Conservation (phyloP, 2,888 invertebrate genomes). For the Ametastegia equiseti region DNA sequence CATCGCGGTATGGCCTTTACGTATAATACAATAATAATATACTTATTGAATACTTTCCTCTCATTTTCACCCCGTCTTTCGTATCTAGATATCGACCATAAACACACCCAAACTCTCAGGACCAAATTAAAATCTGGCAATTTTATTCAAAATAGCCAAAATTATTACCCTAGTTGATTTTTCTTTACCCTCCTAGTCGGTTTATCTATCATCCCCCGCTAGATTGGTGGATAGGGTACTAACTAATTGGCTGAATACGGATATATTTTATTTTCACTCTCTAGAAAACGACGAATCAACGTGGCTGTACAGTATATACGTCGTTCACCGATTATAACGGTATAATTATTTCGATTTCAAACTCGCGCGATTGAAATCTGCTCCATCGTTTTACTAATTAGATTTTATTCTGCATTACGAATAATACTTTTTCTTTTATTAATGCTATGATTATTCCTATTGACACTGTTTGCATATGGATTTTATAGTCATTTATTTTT, state of each 20-base stretch:
- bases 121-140: conserved; percentile 27
- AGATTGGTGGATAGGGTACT: background rate
- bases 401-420: background rate
- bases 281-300: no score
- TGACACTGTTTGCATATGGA: background rate
- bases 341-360: background rate
- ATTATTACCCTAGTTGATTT: background rate
- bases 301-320: no score
- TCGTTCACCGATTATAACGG: background rate
- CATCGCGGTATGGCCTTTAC: background rate
- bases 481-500: background rate
- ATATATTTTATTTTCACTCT: no score
- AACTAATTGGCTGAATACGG: no score
- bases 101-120: background rate
- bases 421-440: background rate
- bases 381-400: background rate
- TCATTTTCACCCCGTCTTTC: no score
- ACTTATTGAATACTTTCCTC: no score
- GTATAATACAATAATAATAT: no score
- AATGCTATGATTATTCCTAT: background rate
- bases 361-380: background rate
- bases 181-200: background rate
- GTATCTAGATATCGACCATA: background rate
- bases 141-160: conserved; percentile 5
- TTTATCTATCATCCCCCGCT: background rate